Evolutionary conservation across 2,113 vertebrate species (phyloP), one percentile per base, ranked within the genome.

Genomic region (Spermophilus dauricus): DNA sequence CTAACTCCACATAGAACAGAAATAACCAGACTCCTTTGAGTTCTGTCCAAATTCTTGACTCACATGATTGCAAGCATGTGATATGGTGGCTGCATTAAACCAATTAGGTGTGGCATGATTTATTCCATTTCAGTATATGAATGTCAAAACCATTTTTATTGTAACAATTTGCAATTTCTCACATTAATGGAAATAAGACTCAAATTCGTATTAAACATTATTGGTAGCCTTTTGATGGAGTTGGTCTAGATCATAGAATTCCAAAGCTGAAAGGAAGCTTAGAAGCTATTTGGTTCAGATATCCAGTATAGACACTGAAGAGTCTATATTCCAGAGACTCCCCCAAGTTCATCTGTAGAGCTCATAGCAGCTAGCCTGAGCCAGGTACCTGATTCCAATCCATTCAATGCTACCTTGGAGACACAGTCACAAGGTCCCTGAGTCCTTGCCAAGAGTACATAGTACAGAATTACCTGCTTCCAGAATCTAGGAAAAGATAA

Each of bases 131-230:
- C n/a, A 34, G 24, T 32, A 32, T 48, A 22, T 77, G 61, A 76
- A 97, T 95, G 95, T 72, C 32, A 95, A 97, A 98, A 97, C 20
- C 1, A 0, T 83, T 98, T 91, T 70, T 95, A 95, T 90, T 53
- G 73, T 75, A 93, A 93, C 91, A 92, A 97, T 69, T 37, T 96
- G 96, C 67, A 82, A 56, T 95, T 97, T 95, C 87, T 96, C 58
- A 87, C 8, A 69, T 63, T 51, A 95, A 87, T 34, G 24, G 58
- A 88, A 98, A 85, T 85, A 97, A 95, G 51, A 97, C 78, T 94
- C 53, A 17, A 85, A 56, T 89, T 45, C 96, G 0, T 32, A 32
- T 8, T 77, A 17, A 34, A 76, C 32, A 82, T 77, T 93, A 87
- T 28, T 8, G 87, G 93, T 13, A 73, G 77, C 13, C 0, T 17